These are phyloP conservation scores for Mastomys coucha DNA, from an alignment of 2,113 vertebrate genomes.

Conservation along the genomic window DNA sequence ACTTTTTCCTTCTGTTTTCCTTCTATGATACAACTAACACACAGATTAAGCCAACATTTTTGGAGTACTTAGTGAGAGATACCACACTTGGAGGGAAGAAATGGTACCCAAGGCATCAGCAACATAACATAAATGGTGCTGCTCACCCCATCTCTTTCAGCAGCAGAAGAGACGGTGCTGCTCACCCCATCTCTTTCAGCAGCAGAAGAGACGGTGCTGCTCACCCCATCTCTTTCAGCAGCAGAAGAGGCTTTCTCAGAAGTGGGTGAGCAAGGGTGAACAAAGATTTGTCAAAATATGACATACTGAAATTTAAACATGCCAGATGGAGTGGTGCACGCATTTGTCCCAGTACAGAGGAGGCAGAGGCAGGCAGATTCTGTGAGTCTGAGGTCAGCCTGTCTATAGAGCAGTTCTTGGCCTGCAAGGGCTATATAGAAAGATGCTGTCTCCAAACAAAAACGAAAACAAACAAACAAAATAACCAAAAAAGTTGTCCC, in stretches of 20 bases:
- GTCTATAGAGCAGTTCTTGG: background rate
- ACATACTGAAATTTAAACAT: background rate
- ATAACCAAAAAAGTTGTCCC: background rate
- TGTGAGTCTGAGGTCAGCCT: background rate
- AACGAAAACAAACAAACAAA: background rate
- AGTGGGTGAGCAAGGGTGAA: background rate
- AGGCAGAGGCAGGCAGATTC: background rate
- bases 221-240: background rate
- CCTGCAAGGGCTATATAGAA: background rate
- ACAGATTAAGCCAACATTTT: background rate
- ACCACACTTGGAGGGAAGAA: background rate
- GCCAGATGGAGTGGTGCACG: background rate
- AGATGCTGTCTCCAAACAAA: background rate
- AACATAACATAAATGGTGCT: background rate
- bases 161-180: background rate
- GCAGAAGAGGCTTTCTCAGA: background rate
- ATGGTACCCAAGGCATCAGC: background rate
- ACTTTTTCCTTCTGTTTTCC: conserved; percentile 6
- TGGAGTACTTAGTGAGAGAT: background rate
- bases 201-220: background rate
- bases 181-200: background rate
- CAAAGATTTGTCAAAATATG: background rate
- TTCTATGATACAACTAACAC: background rate
- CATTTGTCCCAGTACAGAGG: background rate
- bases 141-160: background rate